These are phyloP conservation scores for Amaurobius ferox DNA, from an alignment of 2,888 invertebrate species.

Conservation along the genomic window DNA sequence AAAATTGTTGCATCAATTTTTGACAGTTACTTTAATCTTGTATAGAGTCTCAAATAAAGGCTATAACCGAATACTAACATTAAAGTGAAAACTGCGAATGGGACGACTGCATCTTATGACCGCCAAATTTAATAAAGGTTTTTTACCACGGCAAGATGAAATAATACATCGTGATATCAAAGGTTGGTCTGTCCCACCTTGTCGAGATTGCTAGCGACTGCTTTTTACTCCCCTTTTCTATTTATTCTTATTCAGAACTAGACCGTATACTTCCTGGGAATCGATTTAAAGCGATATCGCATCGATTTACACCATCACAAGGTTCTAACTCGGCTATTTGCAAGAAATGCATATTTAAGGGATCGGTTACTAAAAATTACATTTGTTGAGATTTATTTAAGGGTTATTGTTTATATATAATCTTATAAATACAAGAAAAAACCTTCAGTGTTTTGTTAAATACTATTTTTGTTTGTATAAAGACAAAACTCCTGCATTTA, in stretches of 20 bases:
- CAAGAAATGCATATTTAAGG: too few relatives aligned
- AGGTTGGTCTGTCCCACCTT: slow-evolving; percentile 34
- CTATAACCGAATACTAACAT: slow-evolving; percentile 41
- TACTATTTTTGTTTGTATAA: too few relatives aligned
- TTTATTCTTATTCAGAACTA: slow-evolving; percentile 20
- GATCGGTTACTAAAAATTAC: too few relatives aligned
- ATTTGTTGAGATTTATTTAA: too few relatives aligned
- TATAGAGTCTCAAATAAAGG: not conserved
- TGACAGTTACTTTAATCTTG: too few relatives aligned
- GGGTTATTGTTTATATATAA: too few relatives aligned
- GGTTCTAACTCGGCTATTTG: slow-evolving; percentile 25
- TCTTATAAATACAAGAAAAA: too few relatives aligned
- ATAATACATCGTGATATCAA: slow-evolving; percentile 38
- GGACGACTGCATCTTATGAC: slow-evolving; percentile 30
- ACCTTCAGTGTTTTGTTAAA: too few relatives aligned
- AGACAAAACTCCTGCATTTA: too few relatives aligned
- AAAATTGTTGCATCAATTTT: too few relatives aligned
- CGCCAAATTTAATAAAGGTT: slow-evolving; percentile 57
- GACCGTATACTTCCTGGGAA: slow-evolving; percentile 22
- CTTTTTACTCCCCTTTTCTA: slow-evolving; percentile 2
- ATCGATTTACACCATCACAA: slow-evolving; percentile 32
- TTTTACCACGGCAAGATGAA: slow-evolving; percentile 4
- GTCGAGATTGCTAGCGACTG: slow-evolving; percentile 32
- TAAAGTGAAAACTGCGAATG: slow-evolving; percentile 13
- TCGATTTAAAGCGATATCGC: slow-evolving; percentile 45